A percentile compares a stretch with the other conserved stretches of the same genome.
Conservation (phyloP, 2,113 vertebrate genomes). For the Rafetus swinhoei region DNA sequence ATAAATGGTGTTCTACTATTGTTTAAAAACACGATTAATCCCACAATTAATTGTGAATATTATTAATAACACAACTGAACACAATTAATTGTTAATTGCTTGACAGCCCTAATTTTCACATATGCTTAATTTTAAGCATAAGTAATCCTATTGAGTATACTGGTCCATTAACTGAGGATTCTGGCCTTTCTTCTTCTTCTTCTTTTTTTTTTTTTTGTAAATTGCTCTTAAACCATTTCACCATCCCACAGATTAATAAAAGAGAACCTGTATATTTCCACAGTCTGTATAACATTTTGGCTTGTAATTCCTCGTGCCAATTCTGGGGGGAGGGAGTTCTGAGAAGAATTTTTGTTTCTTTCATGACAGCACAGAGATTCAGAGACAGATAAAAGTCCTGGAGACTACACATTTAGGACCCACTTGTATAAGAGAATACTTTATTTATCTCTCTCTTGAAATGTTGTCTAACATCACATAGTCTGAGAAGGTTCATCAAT, state of each 20-base stretch:
- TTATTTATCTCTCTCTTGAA: not conserved
- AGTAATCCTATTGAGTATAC: not conserved
- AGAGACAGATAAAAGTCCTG: not conserved
- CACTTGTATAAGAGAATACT: conserved; percentile 12
- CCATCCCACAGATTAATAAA: not conserved
- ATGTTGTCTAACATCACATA: not conserved
- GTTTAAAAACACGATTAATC: no score
- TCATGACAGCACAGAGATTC: not conserved
- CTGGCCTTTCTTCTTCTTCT: not conserved
- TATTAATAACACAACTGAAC: no score
- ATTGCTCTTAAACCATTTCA: not conserved
- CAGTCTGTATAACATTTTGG: not conserved
- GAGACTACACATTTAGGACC: not conserved
- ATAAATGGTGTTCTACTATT: no score
- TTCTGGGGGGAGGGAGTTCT: not conserved
- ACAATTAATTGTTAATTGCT: no score
- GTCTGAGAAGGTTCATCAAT: conserved; percentile 14
- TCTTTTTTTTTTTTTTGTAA: not conserved
- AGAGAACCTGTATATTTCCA: not conserved
- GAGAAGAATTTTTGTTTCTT: conserved; percentile 1
- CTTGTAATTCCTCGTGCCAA: not conserved
- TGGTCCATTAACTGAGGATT: not conserved
- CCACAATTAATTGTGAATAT: no score
- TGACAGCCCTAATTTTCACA: not conserved
- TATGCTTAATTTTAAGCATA: not conserved